Evolutionary conservation across 1,140 invertebrate genomes (phyloP), one percentile per base, ranked within the genome.

Genomic region (Cotesia typhae): DNA sequence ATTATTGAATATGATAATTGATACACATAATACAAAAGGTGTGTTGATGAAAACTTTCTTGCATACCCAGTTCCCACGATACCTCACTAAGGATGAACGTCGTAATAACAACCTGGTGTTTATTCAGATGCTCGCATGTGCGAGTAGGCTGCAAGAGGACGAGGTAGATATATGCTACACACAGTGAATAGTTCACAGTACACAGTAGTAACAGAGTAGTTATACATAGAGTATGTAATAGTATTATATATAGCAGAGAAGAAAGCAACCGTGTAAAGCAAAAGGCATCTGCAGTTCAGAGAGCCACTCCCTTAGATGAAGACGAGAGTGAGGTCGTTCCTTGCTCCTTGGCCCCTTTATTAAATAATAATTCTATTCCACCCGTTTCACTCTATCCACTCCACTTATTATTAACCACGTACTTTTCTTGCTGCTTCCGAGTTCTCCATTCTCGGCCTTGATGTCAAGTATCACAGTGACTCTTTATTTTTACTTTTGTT

Each of bases 291-390:
- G 53, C 53, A 14, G 53, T n/a, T 14, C 10, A 7, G 12, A 35
- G n/a, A 47, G 63, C 63, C 63, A 65, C 63, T 65, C 63, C 63
- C 51, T 51, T 53, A 36, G 59, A 35, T 71, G 70, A 71, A 71
- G 70, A 71, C 61, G 70, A 71, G 61, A 71, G 70, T 71, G 61
- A 71, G 70, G 47, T 71, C 52, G 37, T 71, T 71, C 55, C 63
- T 71, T 71, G 38, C 51, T 71, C 60, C 63, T 65, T 65, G 63
- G 63, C 63, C 63, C 63, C 63, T 65, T 65, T 65, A 65, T 65
- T 65, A 65, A 65, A 65, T 65, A 37, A 65, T 51, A 17, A 65
- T 51, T 4, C 3, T n/a, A 17, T 6, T 4, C 0, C 37, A 17
- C 4, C 41, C 41, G 47, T 41, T 38, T 7, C 61, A 9, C 7